Evolutionary conservation across 2,113 vertebrate species (phyloP).

Genomic region (Dicentrarchus labrax): DNA sequence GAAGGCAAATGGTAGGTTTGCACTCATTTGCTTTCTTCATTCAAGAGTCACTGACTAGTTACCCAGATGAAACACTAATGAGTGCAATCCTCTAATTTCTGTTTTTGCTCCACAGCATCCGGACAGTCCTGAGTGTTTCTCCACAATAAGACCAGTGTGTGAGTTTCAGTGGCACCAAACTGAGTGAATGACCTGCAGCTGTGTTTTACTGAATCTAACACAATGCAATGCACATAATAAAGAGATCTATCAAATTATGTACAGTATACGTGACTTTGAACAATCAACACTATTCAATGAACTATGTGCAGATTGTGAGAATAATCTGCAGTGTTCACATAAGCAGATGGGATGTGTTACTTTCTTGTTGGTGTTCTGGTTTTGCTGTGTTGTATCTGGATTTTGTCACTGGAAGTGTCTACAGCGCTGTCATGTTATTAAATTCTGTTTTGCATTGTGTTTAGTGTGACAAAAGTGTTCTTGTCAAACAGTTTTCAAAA

Average conservation of each 20-base stretch:
- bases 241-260: neutral
- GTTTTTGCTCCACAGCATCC: conserved; percentile 86
- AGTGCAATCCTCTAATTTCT: neutral
- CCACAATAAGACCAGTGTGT: conserved; percentile 56
- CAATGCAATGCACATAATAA: neutral
- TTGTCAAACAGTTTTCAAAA: no score
- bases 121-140: conserved; percentile 87
- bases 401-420: neutral
- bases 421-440: neutral
- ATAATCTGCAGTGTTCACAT: neutral
- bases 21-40: conserved; percentile 17
- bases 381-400: neutral
- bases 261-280: neutral
- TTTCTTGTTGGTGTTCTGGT: neutral
- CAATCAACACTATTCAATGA: neutral
- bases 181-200: neutral
- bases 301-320: neutral
- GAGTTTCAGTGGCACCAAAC: neutral
- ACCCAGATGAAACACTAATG: neutral
- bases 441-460: neutral
- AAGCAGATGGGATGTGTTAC: neutral
- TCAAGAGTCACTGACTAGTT: conserved; percentile 26
- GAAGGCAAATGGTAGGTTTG: conserved; percentile 82
- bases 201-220: neutral
- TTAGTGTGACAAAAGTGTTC: neutral